phyloP scores from a whole-genome alignment of 2,797 vertebrate species.

The Peromyscus nudipes region DNA sequence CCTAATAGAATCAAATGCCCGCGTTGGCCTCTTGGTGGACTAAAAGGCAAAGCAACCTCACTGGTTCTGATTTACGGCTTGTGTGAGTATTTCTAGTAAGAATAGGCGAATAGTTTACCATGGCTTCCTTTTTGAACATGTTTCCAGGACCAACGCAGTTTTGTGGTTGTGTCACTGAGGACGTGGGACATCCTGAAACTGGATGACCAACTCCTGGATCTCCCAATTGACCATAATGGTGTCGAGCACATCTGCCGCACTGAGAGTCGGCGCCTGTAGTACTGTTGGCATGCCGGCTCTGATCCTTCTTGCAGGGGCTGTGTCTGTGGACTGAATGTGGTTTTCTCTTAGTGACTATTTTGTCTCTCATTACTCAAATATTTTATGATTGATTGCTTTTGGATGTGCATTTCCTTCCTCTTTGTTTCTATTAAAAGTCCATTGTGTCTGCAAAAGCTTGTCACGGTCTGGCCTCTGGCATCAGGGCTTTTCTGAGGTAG shows the following conservation, averaged over 20 bases:
- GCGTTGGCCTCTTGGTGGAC: constrained; percentile 50
- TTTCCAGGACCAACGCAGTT: background rate
- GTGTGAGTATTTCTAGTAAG: constrained; percentile 46
- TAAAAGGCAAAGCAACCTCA: constrained; percentile 46
- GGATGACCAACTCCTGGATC: background rate
- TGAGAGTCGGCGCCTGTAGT: background rate
- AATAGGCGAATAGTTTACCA: background rate
- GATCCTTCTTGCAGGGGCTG: background rate
- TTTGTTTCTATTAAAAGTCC: constrained; percentile 72
- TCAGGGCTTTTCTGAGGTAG: background rate
- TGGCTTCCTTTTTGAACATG: constrained; percentile 8
- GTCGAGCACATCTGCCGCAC: background rate
- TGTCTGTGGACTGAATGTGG: background rate
- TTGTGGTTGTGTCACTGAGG: constrained; percentile 16
- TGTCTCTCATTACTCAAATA: constrained; percentile 64
- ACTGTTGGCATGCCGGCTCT: background rate
- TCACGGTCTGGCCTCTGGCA: constrained; percentile 25
- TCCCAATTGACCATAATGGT: background rate
- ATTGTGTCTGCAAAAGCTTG: constrained; percentile 14
- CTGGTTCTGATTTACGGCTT: constrained; percentile 45
- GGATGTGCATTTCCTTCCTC: constrained; percentile 70
- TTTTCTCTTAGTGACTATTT: constrained; percentile 65
- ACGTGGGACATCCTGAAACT: background rate
- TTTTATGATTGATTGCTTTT: constrained; percentile 72
- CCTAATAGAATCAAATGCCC: constrained; percentile 60